Conservation (phyloP, 2,113 vertebrate species). For the Phrynocephalus versicolor region DNA sequence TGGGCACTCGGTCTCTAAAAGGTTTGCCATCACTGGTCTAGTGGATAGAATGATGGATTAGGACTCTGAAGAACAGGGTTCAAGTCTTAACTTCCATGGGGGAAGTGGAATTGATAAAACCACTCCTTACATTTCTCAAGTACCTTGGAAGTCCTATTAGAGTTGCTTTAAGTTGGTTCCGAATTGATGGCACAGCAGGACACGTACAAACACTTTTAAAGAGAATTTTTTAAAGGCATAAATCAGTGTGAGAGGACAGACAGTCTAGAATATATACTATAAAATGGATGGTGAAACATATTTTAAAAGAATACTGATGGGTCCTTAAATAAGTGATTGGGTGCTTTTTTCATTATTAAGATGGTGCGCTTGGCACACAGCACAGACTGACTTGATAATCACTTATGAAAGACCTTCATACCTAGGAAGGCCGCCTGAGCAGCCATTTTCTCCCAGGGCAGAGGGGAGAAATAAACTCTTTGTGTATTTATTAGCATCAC, state of each 20-base stretch:
- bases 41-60: neutral
- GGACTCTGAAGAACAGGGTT: neutral
- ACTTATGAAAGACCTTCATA: slow-evolving; percentile 43
- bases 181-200: no score
- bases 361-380: slow-evolving; percentile 49
- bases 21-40: no score
- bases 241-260: slow-evolving; percentile 1
- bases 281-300: slow-evolving; percentile 14
- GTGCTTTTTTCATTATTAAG: slow-evolving; percentile 58
- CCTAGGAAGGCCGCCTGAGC: slow-evolving; percentile 34
- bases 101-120: neutral
- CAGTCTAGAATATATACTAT: accelerated
- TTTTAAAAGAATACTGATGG: slow-evolving; percentile 38
- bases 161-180: no score
- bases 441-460: slow-evolving; percentile 49
- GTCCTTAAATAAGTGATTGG: slow-evolving; percentile 37
- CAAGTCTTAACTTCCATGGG: neutral
- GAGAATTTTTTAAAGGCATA: no score
- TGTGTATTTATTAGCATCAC: slow-evolving; percentile 60
- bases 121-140: no score
- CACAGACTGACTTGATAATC: slow-evolving; percentile 51
- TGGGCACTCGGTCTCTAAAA: no score
- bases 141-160: no score
- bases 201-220: no score
- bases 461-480: slow-evolving; percentile 57